Evolutionary conservation across 2,888 invertebrate genomes (phyloP).

Genomic region (Noctua comes): DNA sequence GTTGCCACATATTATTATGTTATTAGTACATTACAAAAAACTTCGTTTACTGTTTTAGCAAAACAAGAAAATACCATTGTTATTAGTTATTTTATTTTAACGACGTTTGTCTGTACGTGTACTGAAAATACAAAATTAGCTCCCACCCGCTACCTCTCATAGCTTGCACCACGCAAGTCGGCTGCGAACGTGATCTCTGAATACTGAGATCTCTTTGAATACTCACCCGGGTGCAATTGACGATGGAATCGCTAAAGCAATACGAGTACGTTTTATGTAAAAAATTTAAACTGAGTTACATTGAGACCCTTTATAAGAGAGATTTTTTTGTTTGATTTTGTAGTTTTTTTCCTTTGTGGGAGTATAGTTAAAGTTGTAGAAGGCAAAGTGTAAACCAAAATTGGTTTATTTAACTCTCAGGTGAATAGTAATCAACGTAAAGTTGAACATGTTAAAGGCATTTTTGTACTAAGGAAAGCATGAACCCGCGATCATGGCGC

Average conservation of each 20-base stretch:
- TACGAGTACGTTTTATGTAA: conserved; percentile 77
- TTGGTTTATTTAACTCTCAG: neutral
- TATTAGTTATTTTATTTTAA: too few species aligned
- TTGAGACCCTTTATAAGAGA: conserved; percentile 53
- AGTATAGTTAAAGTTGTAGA: neutral
- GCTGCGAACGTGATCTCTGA: conserved; percentile 84
- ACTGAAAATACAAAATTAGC: conserved; percentile 21
- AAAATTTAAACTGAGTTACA: conserved; percentile 78
- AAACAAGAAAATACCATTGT: too few species aligned
- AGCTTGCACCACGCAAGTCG: conserved; percentile 58
- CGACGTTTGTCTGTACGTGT: too few species aligned
- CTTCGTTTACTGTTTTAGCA: too few species aligned
- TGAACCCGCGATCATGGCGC: too few species aligned
- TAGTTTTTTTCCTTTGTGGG: conserved; percentile 2
- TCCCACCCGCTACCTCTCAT: conserved; percentile 44
- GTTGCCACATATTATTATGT: too few species aligned
- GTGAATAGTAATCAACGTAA: neutral
- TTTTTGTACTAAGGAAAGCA: neutral
- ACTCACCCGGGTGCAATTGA: conserved; percentile 87
- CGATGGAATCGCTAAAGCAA: conserved; percentile 84
- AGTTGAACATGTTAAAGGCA: too few species aligned
- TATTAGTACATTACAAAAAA: too few species aligned
- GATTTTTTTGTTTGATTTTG: conserved; percentile 46
- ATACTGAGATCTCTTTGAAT: conserved; percentile 87
- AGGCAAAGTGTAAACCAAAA: neutral